Percentiles rank a stretch among this genome's conserved stretches.
These are phyloP conservation scores for Emydocephalus ijimae DNA, from an alignment of 2,113 vertebrate species.

Conservation along the genomic window DNA sequence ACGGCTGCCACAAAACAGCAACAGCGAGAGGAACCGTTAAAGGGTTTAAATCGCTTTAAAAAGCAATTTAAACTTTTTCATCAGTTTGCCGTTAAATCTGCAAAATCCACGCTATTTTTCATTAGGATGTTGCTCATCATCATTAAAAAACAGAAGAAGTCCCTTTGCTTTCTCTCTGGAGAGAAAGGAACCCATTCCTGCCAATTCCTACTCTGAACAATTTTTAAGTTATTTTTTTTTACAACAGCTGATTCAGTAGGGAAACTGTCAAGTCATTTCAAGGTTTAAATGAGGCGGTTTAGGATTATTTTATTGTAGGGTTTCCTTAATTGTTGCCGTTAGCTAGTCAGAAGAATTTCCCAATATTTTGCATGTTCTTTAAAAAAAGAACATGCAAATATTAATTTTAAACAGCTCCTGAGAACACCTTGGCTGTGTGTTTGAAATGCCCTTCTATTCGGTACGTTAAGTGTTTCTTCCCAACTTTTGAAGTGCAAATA, in stretches of 20 bases:
- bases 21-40: neutral
- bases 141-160: neutral
- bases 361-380: neutral
- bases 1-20: neutral
- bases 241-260: neutral
- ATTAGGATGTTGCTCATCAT: neutral
- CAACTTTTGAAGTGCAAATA: neutral
- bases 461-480: no score
- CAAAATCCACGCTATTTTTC: neutral
- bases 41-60: neutral
- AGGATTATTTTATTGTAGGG: neutral
- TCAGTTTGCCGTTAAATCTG: neutral
- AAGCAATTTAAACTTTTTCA: neutral
- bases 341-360: neutral
- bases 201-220: neutral
- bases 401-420: neutral
- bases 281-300: neutral
- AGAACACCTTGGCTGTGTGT: neutral
- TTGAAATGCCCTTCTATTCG: no score
- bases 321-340: neutral
- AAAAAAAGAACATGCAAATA: neutral
- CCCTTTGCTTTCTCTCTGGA: neutral
- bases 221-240: neutral
- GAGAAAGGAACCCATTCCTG: neutral
- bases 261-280: neutral